phyloP scores from a whole-genome alignment of 2,888 invertebrate species.

The Coecobrya sp. region DNA sequence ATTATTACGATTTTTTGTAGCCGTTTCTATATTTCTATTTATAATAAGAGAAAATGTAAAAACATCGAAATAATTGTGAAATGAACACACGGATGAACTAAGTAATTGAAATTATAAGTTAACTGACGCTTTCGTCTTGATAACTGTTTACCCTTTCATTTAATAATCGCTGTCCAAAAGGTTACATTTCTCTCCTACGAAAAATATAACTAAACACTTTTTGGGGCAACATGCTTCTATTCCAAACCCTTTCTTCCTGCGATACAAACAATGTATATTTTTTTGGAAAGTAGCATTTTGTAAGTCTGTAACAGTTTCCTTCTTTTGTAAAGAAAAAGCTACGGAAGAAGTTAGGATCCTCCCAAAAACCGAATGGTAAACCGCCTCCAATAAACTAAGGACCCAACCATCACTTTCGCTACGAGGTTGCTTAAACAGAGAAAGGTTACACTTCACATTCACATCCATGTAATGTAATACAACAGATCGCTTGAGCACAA shows the following conservation, averaged over 20 bases:
- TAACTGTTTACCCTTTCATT: too few species aligned
- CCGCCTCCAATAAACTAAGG: conserved; percentile 69
- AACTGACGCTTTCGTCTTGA: too few species aligned
- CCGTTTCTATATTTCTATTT: not conserved
- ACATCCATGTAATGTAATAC: conserved; percentile 51
- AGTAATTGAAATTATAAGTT: too few species aligned
- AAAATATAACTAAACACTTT: not conserved
- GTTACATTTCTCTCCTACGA: too few species aligned
- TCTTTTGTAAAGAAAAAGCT: conserved; percentile 57
- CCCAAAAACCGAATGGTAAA: conserved; percentile 71
- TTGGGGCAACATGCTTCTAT: conserved; percentile 15
- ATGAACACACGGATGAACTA: not conserved
- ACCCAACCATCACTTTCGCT: conserved; percentile 77
- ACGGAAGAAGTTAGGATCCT: conserved; percentile 65
- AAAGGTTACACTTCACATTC: conserved; percentile 71
- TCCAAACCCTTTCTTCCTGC: not conserved
- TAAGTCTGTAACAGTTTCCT: conserved; percentile 63
- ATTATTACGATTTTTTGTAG: not conserved
- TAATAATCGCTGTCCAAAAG: too few species aligned
- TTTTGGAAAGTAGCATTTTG: conserved; percentile 35
- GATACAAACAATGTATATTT: not conserved
- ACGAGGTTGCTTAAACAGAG: conserved; percentile 68
- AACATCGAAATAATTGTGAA: too few species aligned
- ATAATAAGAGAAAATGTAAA: not conserved
- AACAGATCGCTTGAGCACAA: not conserved